Base-by-base conservation (phyloP, 2,888 invertebrate species). In the Scaeva pyrastri region DNA sequence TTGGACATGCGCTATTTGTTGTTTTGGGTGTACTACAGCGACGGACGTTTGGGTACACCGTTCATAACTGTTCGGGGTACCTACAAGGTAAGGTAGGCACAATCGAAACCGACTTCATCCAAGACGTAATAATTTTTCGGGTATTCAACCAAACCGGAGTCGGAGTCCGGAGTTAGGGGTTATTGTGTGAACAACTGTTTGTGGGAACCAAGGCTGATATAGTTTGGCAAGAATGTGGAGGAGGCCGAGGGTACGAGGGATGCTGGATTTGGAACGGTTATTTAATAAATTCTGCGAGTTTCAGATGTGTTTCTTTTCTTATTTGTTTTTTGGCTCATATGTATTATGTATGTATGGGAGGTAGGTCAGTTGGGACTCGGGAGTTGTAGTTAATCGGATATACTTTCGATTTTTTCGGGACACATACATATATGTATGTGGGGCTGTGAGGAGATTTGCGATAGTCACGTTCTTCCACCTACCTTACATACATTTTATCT, bases 1-100 rank as follows among this genome's bases (percentile, higher is more conserved):
- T 82, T 78, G 58, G 86, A 82, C 86, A 82, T 86, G 82, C 86
- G 77, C 86, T 74, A 64, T 71, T 76, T 85, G 68, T 62, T 77
- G 68, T 36, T 64, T 21, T 48, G 39, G 70, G 2, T 8, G 31
- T 31, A 31, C 31, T 8, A 31, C 31, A 8, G 31, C 26, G 26
- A 26, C 31, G 31, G 31, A 31, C 31, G 31, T 31, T 7, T 31
- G 5, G n/a, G n/a, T 31, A 31, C 31, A 31, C 31, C 31, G 31
- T 31, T 31, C 31, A 31, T 31, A 31, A 31, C 31, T 5, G 31
- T 31, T 31, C 31, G 31, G 41, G 41, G 64, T n/a, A 12, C 48
- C 12, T 50, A 19, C 14, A 48, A 10, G 19, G 31, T 10, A 36
- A 43, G 48, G 36, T 43, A 60, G 14, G 48, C 19, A 55, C 16